These are phyloP conservation scores for Bubo bubo DNA, from an alignment of 2,113 vertebrate species.

Conservation along the genomic window DNA sequence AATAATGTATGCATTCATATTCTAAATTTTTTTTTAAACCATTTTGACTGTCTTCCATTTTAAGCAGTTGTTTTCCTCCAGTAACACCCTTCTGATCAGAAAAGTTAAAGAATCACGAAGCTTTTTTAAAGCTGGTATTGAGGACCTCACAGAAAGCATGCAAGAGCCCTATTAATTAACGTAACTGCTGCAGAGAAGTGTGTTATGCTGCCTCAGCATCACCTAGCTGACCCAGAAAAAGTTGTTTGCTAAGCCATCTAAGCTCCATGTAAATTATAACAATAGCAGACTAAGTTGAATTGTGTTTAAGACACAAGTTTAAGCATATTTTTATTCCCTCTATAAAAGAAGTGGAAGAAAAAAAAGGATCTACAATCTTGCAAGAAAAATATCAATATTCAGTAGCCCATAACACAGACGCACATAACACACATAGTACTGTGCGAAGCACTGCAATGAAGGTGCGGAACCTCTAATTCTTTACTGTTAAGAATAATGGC, in stretches of 20 bases:
- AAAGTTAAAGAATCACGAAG: background rate
- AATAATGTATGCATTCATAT: background rate
- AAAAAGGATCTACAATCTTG: background rate
- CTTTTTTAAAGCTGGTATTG: background rate
- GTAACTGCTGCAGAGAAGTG: background rate
- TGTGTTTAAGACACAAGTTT: background rate
- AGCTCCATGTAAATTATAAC: background rate
- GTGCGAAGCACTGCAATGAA: background rate
- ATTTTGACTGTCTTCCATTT: background rate
- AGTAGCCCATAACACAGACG: background rate
- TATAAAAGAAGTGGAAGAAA: background rate
- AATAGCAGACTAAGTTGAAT: background rate
- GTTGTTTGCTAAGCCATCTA: conserved; percentile 19
- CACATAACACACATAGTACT: background rate
- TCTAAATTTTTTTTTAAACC: background rate
- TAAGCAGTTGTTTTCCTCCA: background rate
- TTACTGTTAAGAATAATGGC: background rate
- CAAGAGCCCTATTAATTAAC: conserved; percentile 16
- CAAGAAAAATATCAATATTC: background rate
- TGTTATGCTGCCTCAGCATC: conserved; percentile 24
- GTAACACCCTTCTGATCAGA: background rate
- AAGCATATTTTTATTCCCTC: background rate
- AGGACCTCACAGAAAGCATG: background rate
- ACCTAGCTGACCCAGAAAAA: background rate
- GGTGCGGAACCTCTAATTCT: background rate